These are phyloP conservation scores for Proteles cristata DNA, from an alignment of 2,113 vertebrate species.

Conservation along the genomic window DNA sequence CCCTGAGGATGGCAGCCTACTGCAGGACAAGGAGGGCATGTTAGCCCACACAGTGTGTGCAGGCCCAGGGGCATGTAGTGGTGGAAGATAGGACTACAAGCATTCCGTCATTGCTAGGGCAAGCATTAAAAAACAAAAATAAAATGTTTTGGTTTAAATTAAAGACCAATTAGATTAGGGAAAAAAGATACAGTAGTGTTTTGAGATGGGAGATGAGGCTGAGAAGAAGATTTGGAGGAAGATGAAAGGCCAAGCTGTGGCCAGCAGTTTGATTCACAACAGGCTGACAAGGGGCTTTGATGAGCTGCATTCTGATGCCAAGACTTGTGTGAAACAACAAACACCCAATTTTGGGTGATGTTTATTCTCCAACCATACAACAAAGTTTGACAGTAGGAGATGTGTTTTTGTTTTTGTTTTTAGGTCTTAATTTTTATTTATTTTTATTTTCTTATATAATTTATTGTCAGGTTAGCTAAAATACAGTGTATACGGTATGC, in stretches of 20 bases:
- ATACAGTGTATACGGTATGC: no score
- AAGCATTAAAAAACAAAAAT: neutral
- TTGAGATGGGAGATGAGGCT: neutral
- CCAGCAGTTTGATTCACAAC: neutral
- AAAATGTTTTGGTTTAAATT: neutral
- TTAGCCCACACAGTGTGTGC: no score
- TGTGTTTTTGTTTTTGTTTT: neutral
- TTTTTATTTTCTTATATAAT: no score
- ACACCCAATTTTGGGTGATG: neutral
- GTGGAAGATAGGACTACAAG: neutral
- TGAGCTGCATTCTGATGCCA: neutral
- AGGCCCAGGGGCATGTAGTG: no score
- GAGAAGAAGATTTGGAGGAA: neutral
- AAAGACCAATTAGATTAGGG: neutral
- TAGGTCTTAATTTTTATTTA: no score
- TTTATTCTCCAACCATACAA: neutral
- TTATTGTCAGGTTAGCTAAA: no score
- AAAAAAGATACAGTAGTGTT: neutral
- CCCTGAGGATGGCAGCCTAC: no score
- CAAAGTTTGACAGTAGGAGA: neutral
- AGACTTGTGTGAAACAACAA: neutral
- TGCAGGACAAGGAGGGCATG: neutral
- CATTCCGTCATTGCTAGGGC: rapidly evolving
- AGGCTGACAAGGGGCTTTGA: neutral
- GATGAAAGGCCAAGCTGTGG: neutral